These are phyloP conservation scores for Dendrolimus pini DNA, from an alignment of 2,888 invertebrate genomes.

Conservation along the genomic window DNA sequence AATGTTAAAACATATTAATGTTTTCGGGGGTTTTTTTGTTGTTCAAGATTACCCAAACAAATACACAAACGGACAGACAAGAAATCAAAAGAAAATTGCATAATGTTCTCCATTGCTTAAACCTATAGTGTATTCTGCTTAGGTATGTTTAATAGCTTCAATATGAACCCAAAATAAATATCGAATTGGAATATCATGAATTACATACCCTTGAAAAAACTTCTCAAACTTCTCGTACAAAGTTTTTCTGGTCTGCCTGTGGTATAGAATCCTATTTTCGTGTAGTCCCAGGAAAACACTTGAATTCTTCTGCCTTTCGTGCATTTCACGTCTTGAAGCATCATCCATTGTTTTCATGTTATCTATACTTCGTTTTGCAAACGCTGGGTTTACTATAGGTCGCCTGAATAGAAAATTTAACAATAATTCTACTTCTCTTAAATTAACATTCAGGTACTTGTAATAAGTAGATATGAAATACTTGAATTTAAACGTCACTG, in stretches of 20 bases:
- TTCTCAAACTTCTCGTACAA: slow-evolving; percentile 79
- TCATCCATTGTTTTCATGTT: slow-evolving; percentile 11
- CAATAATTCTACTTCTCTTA: neutral
- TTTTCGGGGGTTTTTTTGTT: no score
- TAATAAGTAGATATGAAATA: no score
- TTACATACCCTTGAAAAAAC: slow-evolving; percentile 79
- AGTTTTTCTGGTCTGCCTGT: slow-evolving; percentile 77
- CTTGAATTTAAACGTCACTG: no score
- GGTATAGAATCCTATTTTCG: slow-evolving; percentile 57
- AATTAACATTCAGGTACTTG: no score
- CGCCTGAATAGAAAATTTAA: slow-evolving; percentile 28
- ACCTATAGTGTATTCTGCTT: no score
- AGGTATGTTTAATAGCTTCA: no score
- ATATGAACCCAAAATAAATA: no score
- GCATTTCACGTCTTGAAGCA: slow-evolving; percentile 39
- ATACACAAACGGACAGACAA: no score
- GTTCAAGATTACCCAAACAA: no score
- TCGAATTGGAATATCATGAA: neutral
- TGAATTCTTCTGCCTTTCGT: slow-evolving; percentile 35
- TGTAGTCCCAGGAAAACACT: slow-evolving; percentile 40
- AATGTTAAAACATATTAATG: no score
- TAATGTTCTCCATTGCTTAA: no score
- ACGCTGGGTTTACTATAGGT: slow-evolving; percentile 60
- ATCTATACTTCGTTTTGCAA: slow-evolving; percentile 61
- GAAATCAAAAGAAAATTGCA: no score